Evolutionary conservation across 2,113 vertebrate species (phyloP).

Genomic region (Columba janthina): DNA sequence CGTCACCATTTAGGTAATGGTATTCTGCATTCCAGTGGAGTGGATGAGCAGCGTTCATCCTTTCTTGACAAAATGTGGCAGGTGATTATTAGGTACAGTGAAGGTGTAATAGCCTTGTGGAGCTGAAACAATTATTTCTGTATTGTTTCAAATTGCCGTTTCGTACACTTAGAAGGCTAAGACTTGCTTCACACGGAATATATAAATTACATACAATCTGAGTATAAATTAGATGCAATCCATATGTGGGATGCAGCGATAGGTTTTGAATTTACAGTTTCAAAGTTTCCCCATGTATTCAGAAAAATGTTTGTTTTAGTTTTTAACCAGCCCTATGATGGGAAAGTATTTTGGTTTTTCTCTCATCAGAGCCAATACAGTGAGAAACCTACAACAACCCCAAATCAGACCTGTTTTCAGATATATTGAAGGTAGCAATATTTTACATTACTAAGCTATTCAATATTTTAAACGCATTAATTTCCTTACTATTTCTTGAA

Average conservation of each 20-base stretch:
- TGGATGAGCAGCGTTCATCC: conserved; percentile 59
- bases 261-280: conserved; percentile 53
- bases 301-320: conserved; percentile 62
- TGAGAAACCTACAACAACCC: conserved; percentile 35
- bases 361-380: conserved; percentile 54
- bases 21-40: conserved; percentile 67
- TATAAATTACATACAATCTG: not conserved
- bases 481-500: conserved; percentile 65
- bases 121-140: conserved; percentile 50
- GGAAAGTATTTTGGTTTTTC: conserved; percentile 61
- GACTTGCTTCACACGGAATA: conserved; percentile 62
- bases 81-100: conserved; percentile 43
- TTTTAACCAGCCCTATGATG: conserved; percentile 57
- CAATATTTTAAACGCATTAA: conserved; percentile 68
- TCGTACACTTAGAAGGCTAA: conserved; percentile 43
- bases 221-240: conserved; percentile 21
- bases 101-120: conserved; percentile 33
- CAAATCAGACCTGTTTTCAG: conserved; percentile 59
- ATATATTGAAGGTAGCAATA: conserved; percentile 63
- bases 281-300: conserved; percentile 44
- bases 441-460: conserved; percentile 63
- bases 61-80: conserved; percentile 53
- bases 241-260: not conserved
- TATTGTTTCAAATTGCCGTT: conserved; percentile 50
- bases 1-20: conserved; percentile 45